These are phyloP conservation scores for Cataglyphis rosenhaueri DNA, from an alignment of 2,888 invertebrate genomes.

Conservation along the genomic window DNA sequence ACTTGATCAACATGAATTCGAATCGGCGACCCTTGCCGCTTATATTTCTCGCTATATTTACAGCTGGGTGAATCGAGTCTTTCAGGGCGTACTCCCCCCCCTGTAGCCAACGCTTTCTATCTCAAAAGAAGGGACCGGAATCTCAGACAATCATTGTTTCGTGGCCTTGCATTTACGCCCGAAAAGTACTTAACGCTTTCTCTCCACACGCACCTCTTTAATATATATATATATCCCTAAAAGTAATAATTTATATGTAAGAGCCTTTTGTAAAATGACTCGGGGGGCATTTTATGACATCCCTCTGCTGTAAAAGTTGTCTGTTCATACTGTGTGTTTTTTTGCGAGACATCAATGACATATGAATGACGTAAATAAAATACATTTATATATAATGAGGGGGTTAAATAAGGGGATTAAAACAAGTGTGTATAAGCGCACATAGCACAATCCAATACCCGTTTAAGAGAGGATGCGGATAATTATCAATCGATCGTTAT, in stretches of 20 bases:
- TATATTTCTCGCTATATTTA: constrained; percentile 58
- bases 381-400: constrained; percentile 9
- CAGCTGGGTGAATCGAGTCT: constrained; percentile 65
- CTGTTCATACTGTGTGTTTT: neutral
- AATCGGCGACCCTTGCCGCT: constrained; percentile 67
- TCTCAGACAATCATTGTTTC: constrained; percentile 72
- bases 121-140: constrained; percentile 62
- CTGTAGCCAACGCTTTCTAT: constrained; percentile 59
- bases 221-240: neutral
- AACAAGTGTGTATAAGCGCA: neutral
- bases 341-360: neutral
- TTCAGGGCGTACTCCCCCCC: constrained; percentile 56
- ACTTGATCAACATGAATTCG: constrained; percentile 74
- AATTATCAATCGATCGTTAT: constrained; percentile 61
- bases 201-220: constrained; percentile 19
- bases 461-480: constrained; percentile 68
- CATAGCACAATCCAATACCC: constrained; percentile 61
- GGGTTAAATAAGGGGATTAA: too few relatives aligned
- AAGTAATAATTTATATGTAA: constrained; percentile 16
- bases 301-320: neutral
- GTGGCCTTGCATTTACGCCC: constrained; percentile 46
- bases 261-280: neutral
- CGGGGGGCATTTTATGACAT: neutral
- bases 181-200: constrained; percentile 57
- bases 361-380: constrained; percentile 1